Percentiles rank a stretch among this genome's conserved stretches.
These are phyloP conservation scores for Phengaris alcon DNA, from an alignment of 2,888 invertebrate species.

Conservation along the genomic window DNA sequence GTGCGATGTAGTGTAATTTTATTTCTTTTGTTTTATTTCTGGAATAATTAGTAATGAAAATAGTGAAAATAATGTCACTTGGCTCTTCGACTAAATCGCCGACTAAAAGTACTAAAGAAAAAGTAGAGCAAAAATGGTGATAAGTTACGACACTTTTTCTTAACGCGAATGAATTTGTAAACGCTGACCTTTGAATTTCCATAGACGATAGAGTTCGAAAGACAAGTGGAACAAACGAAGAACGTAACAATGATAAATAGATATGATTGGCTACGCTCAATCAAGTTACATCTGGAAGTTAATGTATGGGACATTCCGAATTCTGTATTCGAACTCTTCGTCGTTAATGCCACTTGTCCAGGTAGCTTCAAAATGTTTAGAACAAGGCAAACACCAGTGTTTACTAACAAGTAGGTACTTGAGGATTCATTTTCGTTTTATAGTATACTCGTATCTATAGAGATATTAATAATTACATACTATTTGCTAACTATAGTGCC, in stretches of 20 bases:
- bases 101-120: neutral
- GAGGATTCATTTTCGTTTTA: neutral
- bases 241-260: conserved; percentile 5
- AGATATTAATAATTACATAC: too few species aligned
- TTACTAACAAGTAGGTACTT: neutral
- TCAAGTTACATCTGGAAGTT: conserved; percentile 3
- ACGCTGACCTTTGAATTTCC: neutral
- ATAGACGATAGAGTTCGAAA: conserved; percentile 12
- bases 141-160: neutral
- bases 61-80: neutral
- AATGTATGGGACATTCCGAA: too few species aligned
- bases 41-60: too few species aligned
- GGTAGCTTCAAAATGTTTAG: neutral
- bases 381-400: conserved; percentile 2
- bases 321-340: neutral
- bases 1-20: too few species aligned
- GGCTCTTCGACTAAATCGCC: neutral
- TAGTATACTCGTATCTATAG: neutral
- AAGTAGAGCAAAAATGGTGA: neutral
- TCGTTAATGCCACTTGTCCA: neutral
- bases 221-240: conserved; percentile 6
- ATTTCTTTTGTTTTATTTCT: too few species aligned
- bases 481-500: neutral
- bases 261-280: conserved; percentile 5
- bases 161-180: conserved; percentile 1